Conservation (phyloP, 2,888 invertebrate genomes). For the Entomobrya proxima region DNA sequence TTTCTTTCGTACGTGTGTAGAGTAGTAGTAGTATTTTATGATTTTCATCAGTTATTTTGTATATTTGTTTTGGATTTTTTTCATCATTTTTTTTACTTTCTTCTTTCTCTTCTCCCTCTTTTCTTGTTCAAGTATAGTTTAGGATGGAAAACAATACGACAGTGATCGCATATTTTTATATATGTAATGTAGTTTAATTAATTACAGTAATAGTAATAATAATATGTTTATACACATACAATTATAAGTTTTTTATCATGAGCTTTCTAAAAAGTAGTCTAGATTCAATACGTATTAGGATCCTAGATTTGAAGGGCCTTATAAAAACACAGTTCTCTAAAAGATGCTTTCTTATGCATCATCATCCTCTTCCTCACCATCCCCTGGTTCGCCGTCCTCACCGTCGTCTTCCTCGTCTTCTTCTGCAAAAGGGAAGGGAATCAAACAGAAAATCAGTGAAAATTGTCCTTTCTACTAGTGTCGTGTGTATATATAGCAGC, state of each 20-base stretch:
- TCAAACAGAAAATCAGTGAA: constrained; percentile 64
- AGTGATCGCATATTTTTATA: constrained; percentile 60
- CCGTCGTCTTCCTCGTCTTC: constrained; percentile 81
- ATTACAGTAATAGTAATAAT: constrained; percentile 48
- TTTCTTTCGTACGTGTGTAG: constrained; percentile 32
- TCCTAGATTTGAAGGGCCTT: constrained; percentile 70
- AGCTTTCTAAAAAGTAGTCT: constrained; percentile 70
- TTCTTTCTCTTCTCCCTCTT: constrained; percentile 42
- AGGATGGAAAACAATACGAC: constrained; percentile 71
- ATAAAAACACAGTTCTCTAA: constrained; percentile 73
- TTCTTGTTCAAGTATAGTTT: constrained; percentile 43
- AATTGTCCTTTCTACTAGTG: not conserved
- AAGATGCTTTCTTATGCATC: constrained; percentile 78
- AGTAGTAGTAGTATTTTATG: constrained; percentile 38
- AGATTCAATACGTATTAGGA: constrained; percentile 69
- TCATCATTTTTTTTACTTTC: constrained; percentile 45
- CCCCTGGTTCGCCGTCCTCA: constrained; percentile 83
- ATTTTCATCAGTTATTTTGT: constrained; percentile 43
- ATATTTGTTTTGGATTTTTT: constrained; percentile 46
- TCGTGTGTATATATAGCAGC: too few species aligned
- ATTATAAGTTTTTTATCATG: constrained; percentile 48
- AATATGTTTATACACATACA: constrained; percentile 66
- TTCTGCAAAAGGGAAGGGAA: constrained; percentile 72
- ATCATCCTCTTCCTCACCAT: constrained; percentile 82
- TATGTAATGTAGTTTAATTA: constrained; percentile 37